Evolutionary conservation across 2,797 vertebrate genomes (phyloP), one percentile per base, ranked within the genome.

Genomic region (Tragelaphus eurycerus): DNA sequence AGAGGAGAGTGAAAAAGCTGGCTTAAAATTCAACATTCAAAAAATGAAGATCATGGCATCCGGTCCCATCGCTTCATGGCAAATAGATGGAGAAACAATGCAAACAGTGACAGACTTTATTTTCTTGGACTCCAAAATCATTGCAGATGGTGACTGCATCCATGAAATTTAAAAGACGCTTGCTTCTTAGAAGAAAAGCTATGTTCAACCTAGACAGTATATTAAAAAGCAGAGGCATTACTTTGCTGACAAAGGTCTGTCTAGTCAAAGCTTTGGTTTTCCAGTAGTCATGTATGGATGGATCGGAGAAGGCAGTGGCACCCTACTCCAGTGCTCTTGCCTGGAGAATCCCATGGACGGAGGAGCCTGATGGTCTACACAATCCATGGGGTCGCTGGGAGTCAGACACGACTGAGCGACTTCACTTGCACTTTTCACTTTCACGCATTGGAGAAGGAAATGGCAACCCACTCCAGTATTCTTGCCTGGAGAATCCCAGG

Each of bases 11-110:
- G 67, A 71, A 71, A 71, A 71, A 23, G n/a, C 9, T 38, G n/a
- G n/a, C n/a, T 71, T 71, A 71, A 71, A 71, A 34, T 10, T 71
- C 64, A 71, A 38, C 34, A 71, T 38, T 71, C 64, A 71, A 11
- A 38, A 71, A 71, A 38, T 38, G 64, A 71, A 71, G 10, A 71
- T 38, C 19, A 71, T 12, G n/a, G 19, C 64, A 71, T 12, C 64
- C 0, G 0, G 34, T 23, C 34, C 64, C 19, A 71, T 23, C 2
- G 38, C 2, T 10, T 71, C 34, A 71, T 71, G n/a, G 64, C 9
- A 71, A 71, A 34, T 21, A 38, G n/a, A 38, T 23, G 10, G n/a
- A 19, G n/a, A 71, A 71, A 71, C n/a, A 38, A 11, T 71, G 64
- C n/a, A 71, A 71, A 71, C n/a, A 38, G n/a, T 71, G 19, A 6